Base-by-base conservation (phyloP, 1,140 invertebrate genomes). In the Cydia pomonella region DNA sequence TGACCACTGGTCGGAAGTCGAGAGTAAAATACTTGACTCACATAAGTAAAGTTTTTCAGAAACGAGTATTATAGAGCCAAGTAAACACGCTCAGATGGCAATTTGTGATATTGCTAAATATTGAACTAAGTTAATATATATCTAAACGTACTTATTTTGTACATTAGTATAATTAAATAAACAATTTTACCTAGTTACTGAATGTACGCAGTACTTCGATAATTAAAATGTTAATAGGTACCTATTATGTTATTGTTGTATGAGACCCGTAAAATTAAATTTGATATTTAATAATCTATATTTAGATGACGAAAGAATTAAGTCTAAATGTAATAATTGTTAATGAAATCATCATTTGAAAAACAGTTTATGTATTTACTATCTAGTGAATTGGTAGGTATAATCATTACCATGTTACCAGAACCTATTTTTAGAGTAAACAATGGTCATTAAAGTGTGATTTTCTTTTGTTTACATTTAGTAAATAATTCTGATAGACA, bases 81-180 rank as follows among this genome's bases (percentile, higher is more conserved):
- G 72, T 59, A 50, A 73, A 50, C 27, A 41, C 25, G 72, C 80
- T 82, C 79, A 81, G 76, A 77, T 27, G 79, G 84, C 84, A 78
- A 53, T 82, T 82, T 85, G 84, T 85, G 84, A 85, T 85, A 85
- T 80, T 74, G 82, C 82, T 85, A 80, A 74, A 74, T 77, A 69
- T 73, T 64, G 38, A 69, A 72, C 29, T 16, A 73, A 66, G 73
- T 74, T 41, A 62, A 38, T 9, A 41, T 76, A 59, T 71, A 27
- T 27, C 66, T 64, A 50, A 38, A 18, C 25, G 18, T 62, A 74
- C 18, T 33, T 74, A 41, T 38, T 33, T 62, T 29, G n/a, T 59
- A 41, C 27, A n/a, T 53, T 73, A 73, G 47, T 73, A 73, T 25
- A n/a, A 21, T 6, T 73, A 73, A 47, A 25, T 25, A 50, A 47